Evolutionary conservation across 2,888 invertebrate species (phyloP).

Genomic region (Tethea ocularis): DNA sequence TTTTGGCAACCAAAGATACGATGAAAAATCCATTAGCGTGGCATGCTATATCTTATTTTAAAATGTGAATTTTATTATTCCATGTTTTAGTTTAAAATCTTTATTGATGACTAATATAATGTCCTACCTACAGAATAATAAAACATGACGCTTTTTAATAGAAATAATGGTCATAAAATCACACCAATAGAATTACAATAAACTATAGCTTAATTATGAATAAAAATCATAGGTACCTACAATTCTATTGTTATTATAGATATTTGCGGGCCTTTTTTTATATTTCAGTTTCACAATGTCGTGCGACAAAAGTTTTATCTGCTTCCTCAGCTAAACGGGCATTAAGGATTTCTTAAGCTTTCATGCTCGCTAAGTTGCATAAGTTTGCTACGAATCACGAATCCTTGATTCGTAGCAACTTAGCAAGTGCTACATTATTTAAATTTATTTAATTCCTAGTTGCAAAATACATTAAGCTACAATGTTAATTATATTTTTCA

Average conservation of each 20-base stretch:
- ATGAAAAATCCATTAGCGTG: slow-evolving; percentile 15
- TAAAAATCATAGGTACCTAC: background rate
- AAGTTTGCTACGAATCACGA: background rate
- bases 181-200: no score
- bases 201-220: no score
- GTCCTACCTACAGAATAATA: no score
- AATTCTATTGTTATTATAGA: background rate
- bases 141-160: no score
- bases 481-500: no score
- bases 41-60: slow-evolving; percentile 1
- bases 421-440: background rate
- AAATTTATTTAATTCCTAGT: background rate
- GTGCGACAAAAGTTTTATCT: background rate
- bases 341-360: background rate
- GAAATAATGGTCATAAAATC: no score
- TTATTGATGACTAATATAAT: background rate
- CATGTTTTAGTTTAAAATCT: background rate
- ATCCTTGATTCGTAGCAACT: background rate
- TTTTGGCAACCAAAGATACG: slow-evolving; percentile 8
- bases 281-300: background rate
- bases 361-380: background rate
- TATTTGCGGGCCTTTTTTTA: background rate
- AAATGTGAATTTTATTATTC: background rate
- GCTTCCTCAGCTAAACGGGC: background rate
- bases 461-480: background rate